Evolutionary conservation across 2,888 invertebrate species (phyloP), one percentile per base, ranked within the genome.

Genomic region (Cheiracanthium punctorium): DNA sequence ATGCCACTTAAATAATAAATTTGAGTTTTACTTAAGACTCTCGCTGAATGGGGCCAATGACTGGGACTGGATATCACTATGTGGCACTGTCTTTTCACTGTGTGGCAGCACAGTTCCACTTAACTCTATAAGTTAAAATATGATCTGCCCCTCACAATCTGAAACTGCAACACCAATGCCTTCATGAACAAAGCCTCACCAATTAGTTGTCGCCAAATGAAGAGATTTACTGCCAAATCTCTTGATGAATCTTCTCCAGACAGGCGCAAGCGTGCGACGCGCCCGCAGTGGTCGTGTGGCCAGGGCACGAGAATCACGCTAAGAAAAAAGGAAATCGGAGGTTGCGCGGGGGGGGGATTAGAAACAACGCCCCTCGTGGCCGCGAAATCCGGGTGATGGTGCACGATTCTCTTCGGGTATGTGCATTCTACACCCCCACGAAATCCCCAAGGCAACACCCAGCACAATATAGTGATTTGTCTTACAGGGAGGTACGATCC

Each of bases 381-480:
- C 71, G 71, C 82, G 12, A 72, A 84, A 84, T 84, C 82, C 82
- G 82, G 82, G 82, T 77, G 82, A 84, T 67, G 29, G 33, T n/a
- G 65, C 77, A 77, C 77, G 76, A 32, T 76, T 76, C 43, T 72
- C 20, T 14, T 2, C 7, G 58, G 48, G 4, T 24, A 24, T 20
- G 24, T 7, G 20, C 58, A 14, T 7, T 20, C 32, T 41, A 5
- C 64, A 32, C 82, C 29, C 41, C 43, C 41, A 43, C 71, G 72
- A 28, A 30, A 32, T 24, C 32, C 67, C 67, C 67, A n/a, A n/a
- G n/a, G n/a, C 29, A 17, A 67, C 67, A 67, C 67, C 30, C 24
- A 58, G 4, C 58, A 58, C 12, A 24, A 17, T 24, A 12, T 24
- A 20, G 24, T 20, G 24, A 24, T 58, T 58, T 58, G 20, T 20